Evolutionary conservation across 2,113 vertebrate genomes (phyloP).

Genomic region (Phalacrocorax pelagicus): DNA sequence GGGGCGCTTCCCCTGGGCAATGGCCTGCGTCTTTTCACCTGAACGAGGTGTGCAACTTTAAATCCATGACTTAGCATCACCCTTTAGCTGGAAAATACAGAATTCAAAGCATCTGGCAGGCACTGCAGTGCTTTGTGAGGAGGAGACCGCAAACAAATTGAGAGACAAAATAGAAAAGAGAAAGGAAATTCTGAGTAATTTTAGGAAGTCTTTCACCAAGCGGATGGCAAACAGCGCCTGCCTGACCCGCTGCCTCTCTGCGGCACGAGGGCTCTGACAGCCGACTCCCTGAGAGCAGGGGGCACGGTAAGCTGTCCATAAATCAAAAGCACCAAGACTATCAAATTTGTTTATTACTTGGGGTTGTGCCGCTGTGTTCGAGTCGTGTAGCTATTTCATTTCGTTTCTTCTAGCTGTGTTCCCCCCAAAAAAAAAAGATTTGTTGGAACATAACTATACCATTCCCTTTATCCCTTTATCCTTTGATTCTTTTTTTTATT

Average conservation of each 20-base stretch:
- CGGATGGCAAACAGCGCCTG: not conserved
- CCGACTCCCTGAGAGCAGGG: not conserved
- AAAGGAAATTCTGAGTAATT: not conserved
- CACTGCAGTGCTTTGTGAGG: not conserved
- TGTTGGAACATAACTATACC: not conserved
- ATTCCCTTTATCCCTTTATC: not conserved
- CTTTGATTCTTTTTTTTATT: not conserved
- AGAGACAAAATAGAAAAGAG: not conserved
- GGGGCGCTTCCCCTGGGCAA: not conserved
- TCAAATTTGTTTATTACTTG: conserved; percentile 18
- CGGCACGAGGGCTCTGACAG: not conserved
- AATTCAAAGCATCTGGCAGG: not conserved
- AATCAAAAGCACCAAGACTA: not conserved
- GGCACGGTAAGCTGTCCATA: not conserved
- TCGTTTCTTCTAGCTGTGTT: not conserved
- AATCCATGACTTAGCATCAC: not conserved
- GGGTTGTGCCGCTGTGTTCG: not conserved
- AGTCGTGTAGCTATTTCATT: not conserved
- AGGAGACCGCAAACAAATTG: not conserved
- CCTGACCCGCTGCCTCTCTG: conserved; percentile 15
- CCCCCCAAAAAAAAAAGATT: not conserved
- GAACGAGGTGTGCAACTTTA: not conserved
- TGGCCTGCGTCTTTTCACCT: not conserved
- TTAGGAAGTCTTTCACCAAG: not conserved
- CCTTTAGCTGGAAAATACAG: not conserved